Percentiles rank a stretch among this genome's conserved stretches.
Conservation (phyloP, 2,113 vertebrate species). For the Phrynosoma blainvillii region DNA sequence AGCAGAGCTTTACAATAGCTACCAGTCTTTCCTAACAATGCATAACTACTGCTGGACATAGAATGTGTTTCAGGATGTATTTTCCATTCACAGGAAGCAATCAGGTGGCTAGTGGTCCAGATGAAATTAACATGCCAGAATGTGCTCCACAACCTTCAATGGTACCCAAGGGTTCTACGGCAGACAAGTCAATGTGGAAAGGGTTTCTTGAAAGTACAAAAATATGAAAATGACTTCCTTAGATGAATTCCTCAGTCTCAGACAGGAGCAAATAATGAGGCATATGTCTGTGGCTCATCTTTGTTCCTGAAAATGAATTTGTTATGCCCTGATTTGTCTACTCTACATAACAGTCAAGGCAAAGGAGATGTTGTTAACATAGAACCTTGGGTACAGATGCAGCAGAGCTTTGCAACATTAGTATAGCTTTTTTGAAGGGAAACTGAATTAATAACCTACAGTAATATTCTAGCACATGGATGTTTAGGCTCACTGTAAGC, state of each 20-base stretch:
- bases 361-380: background rate
- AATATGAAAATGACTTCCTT: background rate
- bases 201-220: no score
- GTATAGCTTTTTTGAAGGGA: background rate
- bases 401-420: background rate
- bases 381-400: background rate
- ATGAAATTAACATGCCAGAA: background rate
- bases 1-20: background rate
- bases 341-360: background rate
- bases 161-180: background rate
- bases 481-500: constrained; percentile 20
- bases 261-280: constrained; percentile 23
- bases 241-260: constrained; percentile 10
- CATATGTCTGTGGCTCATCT: constrained; percentile 38
- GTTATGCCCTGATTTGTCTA: background rate
- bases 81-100: background rate
- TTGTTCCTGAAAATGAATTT: background rate
- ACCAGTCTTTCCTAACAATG: background rate
- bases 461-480: constrained; percentile 2
- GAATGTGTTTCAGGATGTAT: background rate
- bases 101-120: background rate
- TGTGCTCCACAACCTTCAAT: no score
- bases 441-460: background rate
- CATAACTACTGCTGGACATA: background rate
- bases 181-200: background rate